These are phyloP conservation scores for Fabriciana adippe DNA, from an alignment of 2,888 invertebrate species.

Conservation along the genomic window DNA sequence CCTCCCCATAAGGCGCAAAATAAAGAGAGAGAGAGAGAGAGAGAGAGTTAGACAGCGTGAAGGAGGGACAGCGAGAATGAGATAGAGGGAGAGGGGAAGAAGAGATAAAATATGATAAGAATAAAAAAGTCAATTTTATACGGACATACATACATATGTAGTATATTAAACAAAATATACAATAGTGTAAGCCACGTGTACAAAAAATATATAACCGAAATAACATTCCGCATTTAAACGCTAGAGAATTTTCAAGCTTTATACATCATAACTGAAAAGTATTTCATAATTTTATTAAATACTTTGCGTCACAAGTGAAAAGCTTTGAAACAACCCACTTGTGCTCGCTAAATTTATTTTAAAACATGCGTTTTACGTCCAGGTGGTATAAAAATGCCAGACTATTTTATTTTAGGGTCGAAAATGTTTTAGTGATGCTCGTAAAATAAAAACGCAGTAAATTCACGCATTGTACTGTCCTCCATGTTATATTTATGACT, in stretches of 20 bases:
- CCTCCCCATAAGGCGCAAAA: no score
- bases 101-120: no score
- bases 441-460: conserved; percentile 76
- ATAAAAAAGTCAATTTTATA: no score
- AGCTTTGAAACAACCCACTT: conserved; percentile 22
- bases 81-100: no score
- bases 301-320: conserved; percentile 40
- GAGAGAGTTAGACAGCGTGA: no score
- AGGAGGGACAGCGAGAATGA: no score
- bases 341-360: conserved; percentile 62
- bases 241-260: neutral
- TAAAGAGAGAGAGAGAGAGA: no score
- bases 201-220: neutral
- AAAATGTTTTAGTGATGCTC: conserved; percentile 71
- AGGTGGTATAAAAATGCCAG: conserved; percentile 71
- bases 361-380: conserved; percentile 58
- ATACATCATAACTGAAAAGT: neutral
- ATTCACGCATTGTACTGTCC: conserved; percentile 67
- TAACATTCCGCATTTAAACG: neutral
- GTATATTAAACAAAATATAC: no score
- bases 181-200: no score
- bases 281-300: conserved; percentile 20
- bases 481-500: conserved; percentile 63
- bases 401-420: conserved; percentile 71
- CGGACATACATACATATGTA: no score